Evolutionary conservation across 1,140 invertebrate genomes (phyloP), one percentile per base, ranked within the genome.

Genomic region (Copidosoma floridanum): DNA sequence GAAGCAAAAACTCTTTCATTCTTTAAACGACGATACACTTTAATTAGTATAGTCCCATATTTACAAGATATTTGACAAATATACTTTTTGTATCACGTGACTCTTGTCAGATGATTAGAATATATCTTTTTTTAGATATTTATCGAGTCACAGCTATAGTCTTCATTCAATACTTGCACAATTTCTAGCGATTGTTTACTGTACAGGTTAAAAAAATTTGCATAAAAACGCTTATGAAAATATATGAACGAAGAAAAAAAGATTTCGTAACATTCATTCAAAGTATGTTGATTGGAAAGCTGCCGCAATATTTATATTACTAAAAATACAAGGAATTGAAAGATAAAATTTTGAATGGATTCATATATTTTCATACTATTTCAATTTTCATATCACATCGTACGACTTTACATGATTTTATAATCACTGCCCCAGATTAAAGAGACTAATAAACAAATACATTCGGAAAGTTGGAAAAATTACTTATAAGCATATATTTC

Each of bases 1-100:
- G 65, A 68, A 73, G 67, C 73, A 55, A 66, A 75, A 74, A 72
- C 70, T n/a, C 71, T 77, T 77, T 78, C 76, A 76, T 76, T 57
- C 72, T 72, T 76, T 71, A 73, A 77, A 75, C 75, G 71, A 77
- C 72, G 75, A 64, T 73, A 71, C 76, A 73, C 72, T 71, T 74
- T 74, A 72, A 71, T 64, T 71, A 73, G 65, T 75, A 73, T 68
- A 77, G 67, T 69, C 35, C 61, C 68, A 69, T 75, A 74, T 76
- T 74, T 76, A 76, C 71, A 77, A 66, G 61, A 73, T 70, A 72
- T 63, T 68, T 70, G 58, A 55, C 41, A 56, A 55, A 54, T 47
- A 53, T 18, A 23, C n/a, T 50, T 54, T 55, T 64, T 61, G n/a
- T 66, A 68, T 27, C 57, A 54, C 47, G 46, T 52, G n/a, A 58